These are phyloP conservation scores for Saguinus imperator DNA, from an alignment of 2,113 vertebrate species.

Conservation along the genomic window DNA sequence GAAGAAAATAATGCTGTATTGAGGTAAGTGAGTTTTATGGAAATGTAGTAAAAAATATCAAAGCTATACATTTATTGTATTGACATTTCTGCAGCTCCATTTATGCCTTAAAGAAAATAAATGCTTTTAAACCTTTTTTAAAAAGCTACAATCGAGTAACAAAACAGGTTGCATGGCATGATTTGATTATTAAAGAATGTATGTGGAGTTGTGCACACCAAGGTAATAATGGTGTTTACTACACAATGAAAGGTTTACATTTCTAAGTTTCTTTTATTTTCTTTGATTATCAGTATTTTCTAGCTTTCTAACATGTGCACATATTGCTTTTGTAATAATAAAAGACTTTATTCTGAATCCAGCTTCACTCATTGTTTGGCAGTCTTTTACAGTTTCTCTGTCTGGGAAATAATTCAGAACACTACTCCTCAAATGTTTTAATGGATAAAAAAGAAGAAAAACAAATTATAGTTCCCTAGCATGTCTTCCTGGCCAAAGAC, in stretches of 20 bases:
- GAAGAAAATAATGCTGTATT: background rate
- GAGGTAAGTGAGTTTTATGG: background rate
- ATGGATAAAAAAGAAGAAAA: background rate
- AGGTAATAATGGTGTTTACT: background rate
- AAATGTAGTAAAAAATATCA: background rate
- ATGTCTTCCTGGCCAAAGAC: background rate
- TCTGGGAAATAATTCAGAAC: conserved; percentile 20
- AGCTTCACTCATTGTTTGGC: background rate
- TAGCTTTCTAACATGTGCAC: background rate
- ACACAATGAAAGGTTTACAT: background rate
- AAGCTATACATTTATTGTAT: background rate
- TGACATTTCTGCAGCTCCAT: background rate
- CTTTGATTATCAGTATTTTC: background rate
- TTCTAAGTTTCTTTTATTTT: background rate
- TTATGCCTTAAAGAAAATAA: conserved; percentile 20
- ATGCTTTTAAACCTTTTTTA: background rate
- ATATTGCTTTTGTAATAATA: conserved; percentile 28
- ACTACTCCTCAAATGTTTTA: background rate
- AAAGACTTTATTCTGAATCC: background rate
- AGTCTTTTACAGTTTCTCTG: background rate
- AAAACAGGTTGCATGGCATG: background rate
- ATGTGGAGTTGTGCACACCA: background rate
- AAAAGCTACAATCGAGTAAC: background rate
- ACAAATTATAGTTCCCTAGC: background rate
- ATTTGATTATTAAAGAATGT: conserved; percentile 35